Base-by-base conservation (phyloP, 2,797 vertebrate genomes). In the Sebastes wilsoni region DNA sequence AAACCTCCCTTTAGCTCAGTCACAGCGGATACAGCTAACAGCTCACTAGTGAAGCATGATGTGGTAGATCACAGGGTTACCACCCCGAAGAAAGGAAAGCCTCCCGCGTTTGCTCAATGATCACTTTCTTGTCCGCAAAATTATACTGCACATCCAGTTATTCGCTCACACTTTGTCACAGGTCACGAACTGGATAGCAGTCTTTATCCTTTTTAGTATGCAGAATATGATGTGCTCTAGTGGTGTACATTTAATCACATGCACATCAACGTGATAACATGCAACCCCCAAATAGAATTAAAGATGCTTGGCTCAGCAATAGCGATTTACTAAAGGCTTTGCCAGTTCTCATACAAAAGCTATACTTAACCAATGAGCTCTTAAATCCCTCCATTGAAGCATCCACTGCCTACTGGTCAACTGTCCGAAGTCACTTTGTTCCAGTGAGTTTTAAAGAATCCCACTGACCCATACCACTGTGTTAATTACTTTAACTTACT, bases 301-400 rank as follows among this genome's bases (percentile, higher is more conserved):
- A 82, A 91, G 80, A 81, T 80, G 90, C 88, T 79, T 67, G 9
- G 83, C 79, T 93, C 94, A 91, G 85, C 86, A 88, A 27, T 54
- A 52, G 36, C 34, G 67, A 82, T 74, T 83, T 85, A 87, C 83
- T 87, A 91, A 87, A 82, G 87, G 78, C 86, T 78, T 82, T 86
- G 81, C 88, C 84, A 61, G 83, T 81, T 64, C 65, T 56, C 28
- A 7, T 4, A 92, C 93, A 94, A 95, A 93, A 89, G 90, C 85
- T 80, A 34, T 69, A 88, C 79, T 85, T 81, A 74, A 87, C 77
- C 80, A 88, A 16, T 91, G 84, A 91, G 82, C 90, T 90, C 79
- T 76, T 86, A 92, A 93, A 93, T 90, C 91, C 83, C 85, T 70
- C 80, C 59, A 90, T 91, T 94, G 87, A 91, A n/a, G 62, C 81